Evolutionary conservation across 1,140 invertebrate species (phyloP).

Genomic region (Cylas formicarius): DNA sequence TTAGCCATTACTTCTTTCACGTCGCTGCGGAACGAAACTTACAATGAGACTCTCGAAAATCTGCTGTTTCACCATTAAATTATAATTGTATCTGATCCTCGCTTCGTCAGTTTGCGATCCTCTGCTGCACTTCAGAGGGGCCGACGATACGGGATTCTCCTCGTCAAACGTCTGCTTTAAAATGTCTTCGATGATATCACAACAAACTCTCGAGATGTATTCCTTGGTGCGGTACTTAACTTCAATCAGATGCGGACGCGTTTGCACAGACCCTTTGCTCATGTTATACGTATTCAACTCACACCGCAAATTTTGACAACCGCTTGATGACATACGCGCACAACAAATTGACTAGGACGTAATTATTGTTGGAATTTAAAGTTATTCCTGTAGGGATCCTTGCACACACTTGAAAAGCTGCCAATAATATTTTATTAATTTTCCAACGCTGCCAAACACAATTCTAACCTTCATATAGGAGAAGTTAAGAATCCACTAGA

Average conservation of each 20-base stretch:
- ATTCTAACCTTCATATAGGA: no score
- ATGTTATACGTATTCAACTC: constrained; percentile 8
- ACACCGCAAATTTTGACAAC: constrained; percentile 13
- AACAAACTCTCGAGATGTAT: constrained; percentile 21
- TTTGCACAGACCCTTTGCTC: constrained; percentile 10
- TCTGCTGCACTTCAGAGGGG: constrained; percentile 17
- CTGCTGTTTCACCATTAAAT: constrained; percentile 18
- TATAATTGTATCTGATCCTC: constrained; percentile 9
- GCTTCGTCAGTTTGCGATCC: constrained; percentile 19
- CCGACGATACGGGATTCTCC: constrained; percentile 20
- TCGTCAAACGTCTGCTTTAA: constrained; percentile 25
- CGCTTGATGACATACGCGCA: no score
- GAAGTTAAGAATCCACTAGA: no score
- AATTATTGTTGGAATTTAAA: no score
- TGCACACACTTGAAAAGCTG: no score
- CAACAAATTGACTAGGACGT: no score
- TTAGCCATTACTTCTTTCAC: no score
- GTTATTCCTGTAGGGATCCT: no score
- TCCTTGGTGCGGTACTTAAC: constrained; percentile 18
- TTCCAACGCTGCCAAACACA: no score
- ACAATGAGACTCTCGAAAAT: constrained; percentile 11
- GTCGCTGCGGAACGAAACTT: no score
- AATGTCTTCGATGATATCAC: constrained; percentile 25
- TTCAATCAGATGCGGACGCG: constrained; percentile 8
- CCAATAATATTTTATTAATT: no score